Evolutionary conservation across 2,888 invertebrate genomes (phyloP).

Genomic region (Epirrhoe alternata): DNA sequence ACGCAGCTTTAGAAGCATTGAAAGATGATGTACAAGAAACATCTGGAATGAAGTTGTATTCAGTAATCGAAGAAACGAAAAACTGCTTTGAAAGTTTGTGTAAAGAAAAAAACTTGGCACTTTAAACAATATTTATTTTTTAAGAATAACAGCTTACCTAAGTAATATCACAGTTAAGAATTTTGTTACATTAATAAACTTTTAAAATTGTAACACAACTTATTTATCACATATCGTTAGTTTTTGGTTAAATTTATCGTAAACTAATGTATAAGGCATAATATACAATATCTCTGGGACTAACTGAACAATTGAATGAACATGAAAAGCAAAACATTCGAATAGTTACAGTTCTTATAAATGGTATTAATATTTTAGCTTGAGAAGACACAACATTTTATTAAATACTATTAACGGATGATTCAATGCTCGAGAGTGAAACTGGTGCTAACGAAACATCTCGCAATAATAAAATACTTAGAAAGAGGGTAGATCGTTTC

Average conservation of each 20-base stretch:
- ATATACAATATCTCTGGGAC: not conserved
- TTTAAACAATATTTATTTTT: constrained; percentile 45
- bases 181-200: constrained; percentile 35
- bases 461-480: too few relatives aligned
- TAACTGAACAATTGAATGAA: too few relatives aligned
- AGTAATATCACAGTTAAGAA: constrained; percentile 62
- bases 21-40: constrained; percentile 82
- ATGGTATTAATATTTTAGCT: too few relatives aligned
- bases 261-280: not conserved
- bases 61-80: constrained; percentile 76
- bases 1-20: constrained; percentile 73
- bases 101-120: constrained; percentile 69
- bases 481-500: too few relatives aligned
- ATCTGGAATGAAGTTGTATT: constrained; percentile 82
- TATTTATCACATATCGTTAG: constrained; percentile 12
- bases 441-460: too few relatives aligned
- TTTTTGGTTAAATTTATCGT: constrained; percentile 1
- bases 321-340: too few relatives aligned
- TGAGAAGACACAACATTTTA: too few relatives aligned
- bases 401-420: too few relatives aligned
- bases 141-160: constrained; percentile 40
- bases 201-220: not conserved
- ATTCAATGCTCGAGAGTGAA: too few relatives aligned
- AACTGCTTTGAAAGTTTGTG: constrained; percentile 79
- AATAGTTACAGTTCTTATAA: too few relatives aligned